phyloP scores from a whole-genome alignment of 2,797 vertebrate species.

The Tadarida brasiliensis region DNA sequence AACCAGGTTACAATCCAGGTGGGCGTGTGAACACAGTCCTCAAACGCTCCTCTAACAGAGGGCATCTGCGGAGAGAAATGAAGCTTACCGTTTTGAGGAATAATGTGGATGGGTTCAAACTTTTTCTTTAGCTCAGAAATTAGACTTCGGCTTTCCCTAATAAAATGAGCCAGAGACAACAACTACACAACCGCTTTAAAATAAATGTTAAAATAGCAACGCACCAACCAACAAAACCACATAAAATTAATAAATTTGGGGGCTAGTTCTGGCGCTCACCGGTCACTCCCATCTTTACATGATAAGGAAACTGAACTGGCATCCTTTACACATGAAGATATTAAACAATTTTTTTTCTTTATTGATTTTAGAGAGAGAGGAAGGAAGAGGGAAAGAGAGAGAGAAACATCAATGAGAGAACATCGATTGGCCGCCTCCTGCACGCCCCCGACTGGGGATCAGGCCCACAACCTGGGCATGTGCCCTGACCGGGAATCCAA shows the following conservation, averaged over 20 bases:
- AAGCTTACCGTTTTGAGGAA: not conserved
- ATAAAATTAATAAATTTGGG: not conserved
- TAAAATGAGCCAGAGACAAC: not conserved
- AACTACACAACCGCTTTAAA: not conserved
- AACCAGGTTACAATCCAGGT: not conserved
- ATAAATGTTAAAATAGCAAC: not conserved
- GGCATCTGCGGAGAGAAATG: not conserved
- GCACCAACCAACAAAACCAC: not conserved
- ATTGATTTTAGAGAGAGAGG: no score
- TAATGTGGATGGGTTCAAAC: not conserved
- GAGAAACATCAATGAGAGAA: no score
- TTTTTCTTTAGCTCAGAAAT: slow-evolving; percentile 10
- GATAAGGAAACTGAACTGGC: not conserved
- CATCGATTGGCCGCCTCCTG: no score
- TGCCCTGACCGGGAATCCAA: no score
- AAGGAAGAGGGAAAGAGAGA: no score
- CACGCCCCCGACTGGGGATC: no score
- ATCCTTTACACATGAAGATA: not conserved
- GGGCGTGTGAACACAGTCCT: not conserved
- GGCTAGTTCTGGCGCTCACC: not conserved
- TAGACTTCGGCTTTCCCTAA: not conserved
- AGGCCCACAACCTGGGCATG: no score
- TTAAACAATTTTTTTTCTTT: no score
- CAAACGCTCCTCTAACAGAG: not conserved
- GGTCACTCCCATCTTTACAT: not conserved